A percentile compares a stretch with the other conserved stretches of the same genome.
These are phyloP conservation scores for Manis pentadactyla DNA, from an alignment of 2,797 vertebrate genomes.

Conservation along the genomic window DNA sequence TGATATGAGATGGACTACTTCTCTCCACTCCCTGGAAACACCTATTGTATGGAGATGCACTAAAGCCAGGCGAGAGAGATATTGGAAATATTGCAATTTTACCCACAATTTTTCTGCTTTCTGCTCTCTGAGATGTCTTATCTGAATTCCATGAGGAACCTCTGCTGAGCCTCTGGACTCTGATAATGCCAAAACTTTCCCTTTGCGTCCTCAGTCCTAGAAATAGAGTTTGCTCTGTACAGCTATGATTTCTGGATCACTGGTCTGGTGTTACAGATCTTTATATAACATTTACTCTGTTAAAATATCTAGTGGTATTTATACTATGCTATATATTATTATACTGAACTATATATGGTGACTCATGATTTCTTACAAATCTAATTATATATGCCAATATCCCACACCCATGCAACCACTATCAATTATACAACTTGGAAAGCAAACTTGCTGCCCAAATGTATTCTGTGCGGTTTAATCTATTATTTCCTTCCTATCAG, in stretches of 20 bases:
- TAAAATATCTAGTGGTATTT: background rate
- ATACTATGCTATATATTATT: background rate
- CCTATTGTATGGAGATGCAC: too few species aligned
- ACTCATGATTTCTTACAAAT: background rate
- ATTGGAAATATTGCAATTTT: too few species aligned
- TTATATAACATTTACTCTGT: background rate
- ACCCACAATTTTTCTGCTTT: background rate
- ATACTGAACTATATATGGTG: background rate
- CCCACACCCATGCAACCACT: background rate
- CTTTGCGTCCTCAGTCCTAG: background rate
- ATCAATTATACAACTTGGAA: background rate
- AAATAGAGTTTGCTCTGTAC: background rate
- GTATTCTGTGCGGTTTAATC: background rate
- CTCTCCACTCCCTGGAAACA: too few species aligned
- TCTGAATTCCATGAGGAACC: background rate
- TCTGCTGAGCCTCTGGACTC: background rate
- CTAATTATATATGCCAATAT: background rate
- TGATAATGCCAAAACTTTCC: background rate
- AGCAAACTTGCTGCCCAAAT: background rate
- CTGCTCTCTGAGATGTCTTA: background rate
- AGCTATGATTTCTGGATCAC: background rate
- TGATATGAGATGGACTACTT: too few species aligned
- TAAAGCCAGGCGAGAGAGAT: too few species aligned
- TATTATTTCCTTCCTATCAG: background rate
- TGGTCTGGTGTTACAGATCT: background rate